Base-by-base conservation (phyloP, 2,888 invertebrate genomes). In the Nomada lathburiana region DNA sequence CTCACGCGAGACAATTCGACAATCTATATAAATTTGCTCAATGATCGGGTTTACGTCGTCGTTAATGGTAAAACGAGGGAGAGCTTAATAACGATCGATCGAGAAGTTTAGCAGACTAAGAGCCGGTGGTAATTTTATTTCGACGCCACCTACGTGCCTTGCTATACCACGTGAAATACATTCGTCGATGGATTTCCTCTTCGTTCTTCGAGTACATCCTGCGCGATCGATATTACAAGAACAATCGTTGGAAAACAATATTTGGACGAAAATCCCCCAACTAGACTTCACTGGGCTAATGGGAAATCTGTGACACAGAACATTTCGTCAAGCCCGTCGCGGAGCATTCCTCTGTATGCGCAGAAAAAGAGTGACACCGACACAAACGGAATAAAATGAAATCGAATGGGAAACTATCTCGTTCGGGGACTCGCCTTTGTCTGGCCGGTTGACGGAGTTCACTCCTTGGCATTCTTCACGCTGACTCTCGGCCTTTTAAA, bases 351-450 rank as follows among this genome's bases (percentile, higher is more conserved):
- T 5, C 9, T 42, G 52, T 0, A n/a, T 29, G 52, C 36, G 36
- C 7, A n/a, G 2, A 50, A 29, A 23, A 53, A 20, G 5, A 72
- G 44, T n/a, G 52, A 26, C 26, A 63, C 23, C 59, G 60, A 70
- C 67, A 57, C 69, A 77, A 76, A 55, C 57, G 53, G 42, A 71
- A 57, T 36, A n/a, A 53, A 20, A 64, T 29, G 20, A 63, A 76
- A 80, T 82, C 70, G 75, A 85, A 77, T 81, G 70, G 80, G 65
- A n/a, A 79, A 77, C 75, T 82, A 80, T 86, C 88, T 82, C 76
- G 73, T 84, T 79, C 68, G 80, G 70, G 2, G 75, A 42, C 70
- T 52, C 42, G 62, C 79, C 82, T 87, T 83, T 86, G 82, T 85
- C 76, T 75, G 71, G 77, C 69, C 84, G 72, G 72, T 74, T 82